A percentile compares a stretch with the other conserved stretches of the same genome.
phyloP scores from a whole-genome alignment of 2,113 vertebrate genomes.

The Rhea americana region DNA sequence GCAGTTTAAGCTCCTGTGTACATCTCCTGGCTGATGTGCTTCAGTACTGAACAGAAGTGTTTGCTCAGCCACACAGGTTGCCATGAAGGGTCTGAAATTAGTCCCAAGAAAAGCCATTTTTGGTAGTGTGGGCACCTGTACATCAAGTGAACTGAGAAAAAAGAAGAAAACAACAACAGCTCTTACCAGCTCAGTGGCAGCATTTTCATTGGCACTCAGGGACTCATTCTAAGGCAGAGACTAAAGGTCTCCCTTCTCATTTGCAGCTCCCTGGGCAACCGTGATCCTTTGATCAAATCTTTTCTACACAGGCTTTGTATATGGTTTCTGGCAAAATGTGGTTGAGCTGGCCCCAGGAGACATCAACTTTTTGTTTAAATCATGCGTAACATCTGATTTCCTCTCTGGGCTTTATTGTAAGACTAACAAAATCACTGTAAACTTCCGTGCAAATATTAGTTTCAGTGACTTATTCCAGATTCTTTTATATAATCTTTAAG shows the following conservation, averaged over 20 bases:
- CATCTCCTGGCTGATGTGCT: rapidly evolving
- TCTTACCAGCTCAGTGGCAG: background rate
- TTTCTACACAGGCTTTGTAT: background rate
- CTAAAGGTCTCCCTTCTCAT: background rate
- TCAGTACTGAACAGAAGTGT: background rate
- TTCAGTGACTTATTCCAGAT: background rate
- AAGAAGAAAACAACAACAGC: background rate
- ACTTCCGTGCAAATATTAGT: background rate
- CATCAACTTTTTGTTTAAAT: background rate
- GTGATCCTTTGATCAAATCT: background rate
- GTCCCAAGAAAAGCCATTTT: background rate
- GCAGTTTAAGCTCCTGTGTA: background rate
- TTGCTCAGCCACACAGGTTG: background rate
- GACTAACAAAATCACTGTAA: background rate
- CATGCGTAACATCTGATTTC: background rate
- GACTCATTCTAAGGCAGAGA: background rate
- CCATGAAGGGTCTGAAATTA: rapidly evolving
- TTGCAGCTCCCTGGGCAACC: background rate
- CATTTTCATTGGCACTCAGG: background rate
- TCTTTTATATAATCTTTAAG: background rate
- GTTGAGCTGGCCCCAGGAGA: background rate
- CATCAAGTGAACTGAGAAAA: background rate
- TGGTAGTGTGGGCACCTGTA: background rate
- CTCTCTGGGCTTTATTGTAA: background rate
- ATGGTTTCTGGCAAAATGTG: background rate